Evolutionary conservation across 2,888 invertebrate genomes (phyloP).

Genomic region (Lagria hirta): DNA sequence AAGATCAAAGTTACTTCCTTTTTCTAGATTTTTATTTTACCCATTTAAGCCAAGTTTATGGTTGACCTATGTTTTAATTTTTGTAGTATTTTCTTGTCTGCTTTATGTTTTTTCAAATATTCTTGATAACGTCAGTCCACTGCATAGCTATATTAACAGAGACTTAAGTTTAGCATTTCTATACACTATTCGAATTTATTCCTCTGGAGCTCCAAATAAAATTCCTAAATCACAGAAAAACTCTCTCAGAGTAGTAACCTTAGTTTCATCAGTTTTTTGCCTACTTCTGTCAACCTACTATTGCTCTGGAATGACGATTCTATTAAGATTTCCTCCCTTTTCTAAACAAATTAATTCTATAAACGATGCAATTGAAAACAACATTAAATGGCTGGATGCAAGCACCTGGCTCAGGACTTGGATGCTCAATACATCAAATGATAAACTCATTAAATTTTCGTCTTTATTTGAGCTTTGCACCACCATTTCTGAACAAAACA

Average conservation of each 20-base stretch:
- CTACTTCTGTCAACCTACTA: constrained; percentile 30
- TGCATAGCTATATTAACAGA: background rate
- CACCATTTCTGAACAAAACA: background rate
- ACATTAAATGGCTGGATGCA: constrained; percentile 31
- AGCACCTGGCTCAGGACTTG: constrained; percentile 22
- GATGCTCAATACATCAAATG: constrained; percentile 21
- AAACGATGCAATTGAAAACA: constrained; percentile 29
- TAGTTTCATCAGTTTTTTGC: constrained; percentile 15
- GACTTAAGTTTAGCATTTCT: background rate
- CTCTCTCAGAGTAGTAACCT: background rate
- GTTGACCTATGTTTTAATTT: constrained; percentile 1
- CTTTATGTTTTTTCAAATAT: background rate
- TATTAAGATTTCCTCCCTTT: constrained; percentile 31
- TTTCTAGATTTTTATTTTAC: background rate
- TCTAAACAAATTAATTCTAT: constrained; percentile 28
- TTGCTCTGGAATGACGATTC: constrained; percentile 31
- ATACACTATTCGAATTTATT: background rate
- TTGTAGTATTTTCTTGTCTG: background rate
- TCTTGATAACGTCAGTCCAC: background rate
- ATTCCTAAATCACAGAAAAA: background rate
- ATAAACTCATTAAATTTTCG: constrained; percentile 1
- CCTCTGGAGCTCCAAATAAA: background rate
- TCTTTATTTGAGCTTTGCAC: background rate
- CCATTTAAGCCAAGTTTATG: constrained; percentile 2
- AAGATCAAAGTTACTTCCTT: constrained; percentile 2